phyloP scores from a whole-genome alignment of 2,113 vertebrate genomes.

The Oreochromis tanganicae region DNA sequence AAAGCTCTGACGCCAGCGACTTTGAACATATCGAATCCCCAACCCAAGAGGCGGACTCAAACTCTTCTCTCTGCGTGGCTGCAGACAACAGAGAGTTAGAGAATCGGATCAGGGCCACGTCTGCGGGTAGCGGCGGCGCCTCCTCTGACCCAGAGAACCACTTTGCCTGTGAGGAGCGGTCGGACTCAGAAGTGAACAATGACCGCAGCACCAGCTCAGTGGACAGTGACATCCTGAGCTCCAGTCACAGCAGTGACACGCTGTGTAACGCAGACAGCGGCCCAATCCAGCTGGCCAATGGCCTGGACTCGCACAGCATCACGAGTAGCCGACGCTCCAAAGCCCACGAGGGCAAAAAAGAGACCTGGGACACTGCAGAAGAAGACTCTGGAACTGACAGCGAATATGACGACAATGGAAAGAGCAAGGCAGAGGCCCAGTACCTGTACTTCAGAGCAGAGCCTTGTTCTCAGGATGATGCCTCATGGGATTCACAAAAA shows the following conservation, averaged over 20 bases:
- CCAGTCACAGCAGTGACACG: constrained; percentile 97
- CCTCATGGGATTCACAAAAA: constrained; percentile 83
- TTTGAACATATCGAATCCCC: constrained; percentile 94
- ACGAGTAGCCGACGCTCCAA: constrained; percentile 97
- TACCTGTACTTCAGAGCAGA: constrained; percentile 92
- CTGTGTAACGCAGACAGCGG: constrained; percentile 91
- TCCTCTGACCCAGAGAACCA: constrained; percentile 84
- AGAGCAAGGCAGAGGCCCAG: constrained; percentile 83
- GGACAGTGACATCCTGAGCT: constrained; percentile 98
- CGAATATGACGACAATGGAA: constrained; percentile 96
- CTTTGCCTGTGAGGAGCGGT: constrained; percentile 88
- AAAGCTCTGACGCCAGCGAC: constrained; percentile 92
- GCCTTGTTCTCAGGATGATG: constrained; percentile 78
- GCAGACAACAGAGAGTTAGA: constrained; percentile 87
- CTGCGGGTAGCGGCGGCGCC: constrained; percentile 9
- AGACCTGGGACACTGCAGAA: constrained; percentile 97
- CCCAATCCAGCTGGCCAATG: constrained; percentile 88
- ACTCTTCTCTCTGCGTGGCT: constrained; percentile 79
- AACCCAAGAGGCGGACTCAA: constrained; percentile 83
- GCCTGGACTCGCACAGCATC: constrained; percentile 95
- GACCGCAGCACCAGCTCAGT: constrained; percentile 97
- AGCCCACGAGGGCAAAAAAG: constrained; percentile 94
- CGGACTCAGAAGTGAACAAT: constrained; percentile 95
- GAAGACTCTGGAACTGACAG: constrained; percentile 98
- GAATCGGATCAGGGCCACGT: constrained; percentile 75